Evolutionary conservation across 2,888 invertebrate species (phyloP).

Genomic region (Torymus tubicola): DNA sequence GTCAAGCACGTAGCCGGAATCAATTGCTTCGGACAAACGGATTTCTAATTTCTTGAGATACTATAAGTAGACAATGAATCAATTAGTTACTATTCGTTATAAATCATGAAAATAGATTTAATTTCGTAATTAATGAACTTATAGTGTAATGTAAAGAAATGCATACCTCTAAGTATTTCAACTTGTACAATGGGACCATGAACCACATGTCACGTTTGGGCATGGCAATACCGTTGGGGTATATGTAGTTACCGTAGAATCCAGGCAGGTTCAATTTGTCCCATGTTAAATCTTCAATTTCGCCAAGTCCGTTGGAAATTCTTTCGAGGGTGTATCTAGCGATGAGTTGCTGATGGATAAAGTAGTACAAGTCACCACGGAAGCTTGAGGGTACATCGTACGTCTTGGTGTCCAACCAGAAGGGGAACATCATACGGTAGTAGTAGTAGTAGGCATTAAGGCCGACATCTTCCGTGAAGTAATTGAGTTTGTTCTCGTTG

Average conservation of each 20-base stretch:
- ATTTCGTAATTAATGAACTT: too few relatives aligned
- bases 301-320: constrained; percentile 81
- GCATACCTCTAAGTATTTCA: constrained; percentile 64
- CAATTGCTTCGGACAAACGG: constrained; percentile 69
- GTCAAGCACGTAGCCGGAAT: constrained; percentile 68
- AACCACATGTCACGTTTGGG: constrained; percentile 78
- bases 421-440: constrained; percentile 82
- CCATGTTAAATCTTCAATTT: constrained; percentile 80
- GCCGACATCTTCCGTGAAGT: constrained; percentile 84
- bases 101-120: too few relatives aligned
- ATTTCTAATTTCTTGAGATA: constrained; percentile 61
- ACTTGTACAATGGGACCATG: constrained; percentile 70
- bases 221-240: constrained; percentile 81
- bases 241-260: constrained; percentile 81
- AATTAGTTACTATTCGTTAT: too few relatives aligned
- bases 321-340: constrained; percentile 85
- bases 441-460: constrained; percentile 84
- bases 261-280: constrained; percentile 76
- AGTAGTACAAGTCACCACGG: constrained; percentile 82
- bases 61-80: constrained; percentile 15
- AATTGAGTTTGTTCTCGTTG: constrained; percentile 81
- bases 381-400: constrained; percentile 77
- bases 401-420: constrained; percentile 81
- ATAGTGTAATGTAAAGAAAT: background rate
- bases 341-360: constrained; percentile 82